These are phyloP conservation scores for Halichoerus grypus DNA, from an alignment of 2,113 vertebrate genomes.

Conservation along the genomic window DNA sequence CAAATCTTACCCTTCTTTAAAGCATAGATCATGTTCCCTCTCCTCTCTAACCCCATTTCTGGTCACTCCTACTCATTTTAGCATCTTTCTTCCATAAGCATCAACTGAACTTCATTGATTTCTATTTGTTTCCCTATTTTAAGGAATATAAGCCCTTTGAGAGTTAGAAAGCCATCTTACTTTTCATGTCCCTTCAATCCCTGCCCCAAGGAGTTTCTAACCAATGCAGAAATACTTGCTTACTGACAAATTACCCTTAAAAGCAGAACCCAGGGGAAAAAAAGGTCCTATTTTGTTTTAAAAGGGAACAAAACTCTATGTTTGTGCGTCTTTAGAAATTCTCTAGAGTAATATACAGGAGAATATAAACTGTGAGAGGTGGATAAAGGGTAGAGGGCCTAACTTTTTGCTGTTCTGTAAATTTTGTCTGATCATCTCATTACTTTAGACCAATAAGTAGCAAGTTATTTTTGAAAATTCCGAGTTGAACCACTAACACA, in stretches of 20 bases:
- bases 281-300: background rate
- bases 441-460: background rate
- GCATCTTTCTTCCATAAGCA: background rate
- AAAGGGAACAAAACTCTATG: background rate
- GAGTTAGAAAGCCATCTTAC: background rate
- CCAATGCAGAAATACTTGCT: background rate
- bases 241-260: background rate
- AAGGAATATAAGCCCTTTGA: background rate
- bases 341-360: background rate
- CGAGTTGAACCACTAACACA: background rate
- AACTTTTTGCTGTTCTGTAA: background rate
- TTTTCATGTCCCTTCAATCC: background rate
- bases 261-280: background rate
- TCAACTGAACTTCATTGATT: background rate
- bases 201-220: background rate
- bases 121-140: background rate
- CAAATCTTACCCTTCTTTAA: background rate
- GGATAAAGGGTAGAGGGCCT: background rate
- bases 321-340: background rate
- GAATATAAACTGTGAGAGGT: background rate
- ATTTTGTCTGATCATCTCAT: background rate
- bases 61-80: background rate
- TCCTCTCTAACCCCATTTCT: background rate
- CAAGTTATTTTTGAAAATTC: conserved; percentile 14
- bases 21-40: background rate